Base-by-base conservation (phyloP, 1,140 invertebrate genomes). In the Leptestheria dahalacensis region DNA sequence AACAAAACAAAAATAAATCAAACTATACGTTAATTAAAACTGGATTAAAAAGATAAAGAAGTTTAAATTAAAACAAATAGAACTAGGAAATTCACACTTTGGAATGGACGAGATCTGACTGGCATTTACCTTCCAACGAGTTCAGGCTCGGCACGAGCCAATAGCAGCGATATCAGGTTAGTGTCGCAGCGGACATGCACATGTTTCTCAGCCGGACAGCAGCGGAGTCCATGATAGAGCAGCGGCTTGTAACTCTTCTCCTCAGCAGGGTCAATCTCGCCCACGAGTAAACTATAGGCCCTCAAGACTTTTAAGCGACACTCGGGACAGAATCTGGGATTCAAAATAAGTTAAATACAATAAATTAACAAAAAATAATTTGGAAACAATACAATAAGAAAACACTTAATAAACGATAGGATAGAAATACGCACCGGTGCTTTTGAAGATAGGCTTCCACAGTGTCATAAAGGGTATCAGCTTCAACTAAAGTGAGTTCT, bases 251-350 rank as follows among this genome's bases (percentile, higher is more conserved):
- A 94, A 48, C 88, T 89, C 70, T 91, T 92, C 68, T 93, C 89
- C 69, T 86, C 87, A 33, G 78, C 74, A 55, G 82, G 82, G 63
- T 91, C 88, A 28, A 83, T 79, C 67, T 92, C 88, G 67, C 85
- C 85, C 50, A 90, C 83, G 65, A 95, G 76, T 63, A 95, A 77
- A 65, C 83, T 84, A 72, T 90, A 92, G 48, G 91, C 90, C 67
- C 83, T 75, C 68, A 88, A 67, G 11, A 94, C 89, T 77, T 93
- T 95, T 61, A 88, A 88, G 60, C 89, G 84, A 69, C 91, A 95
- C 70, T 93, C 91, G 1, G 82, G 80, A 69, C 90, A 94, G 74
- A 94, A 94, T 67, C 90, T 82, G 63, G 18, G 66, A 70, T n/a
- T 59, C 3, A 61, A 41, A 56, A 57, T 9, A 52, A 52, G 12